A percentile compares a stretch with the other conserved stretches of the same genome.
Conservation (phyloP, 1,140 invertebrate species). For the Pogonognathellus flavescens region DNA sequence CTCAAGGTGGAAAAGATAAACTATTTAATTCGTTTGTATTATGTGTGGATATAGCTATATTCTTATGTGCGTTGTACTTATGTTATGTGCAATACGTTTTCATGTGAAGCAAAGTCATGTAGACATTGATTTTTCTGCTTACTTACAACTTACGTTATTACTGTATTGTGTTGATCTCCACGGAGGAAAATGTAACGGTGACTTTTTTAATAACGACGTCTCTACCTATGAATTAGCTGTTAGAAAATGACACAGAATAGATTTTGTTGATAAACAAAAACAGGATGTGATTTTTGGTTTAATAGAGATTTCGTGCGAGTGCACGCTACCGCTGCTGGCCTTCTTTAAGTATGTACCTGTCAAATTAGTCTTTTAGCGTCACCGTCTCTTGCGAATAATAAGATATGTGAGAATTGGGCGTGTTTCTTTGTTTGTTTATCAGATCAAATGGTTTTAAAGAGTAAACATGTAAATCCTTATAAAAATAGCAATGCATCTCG, state of each 20-base stretch:
- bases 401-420: background rate
- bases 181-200: too few species aligned
- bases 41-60: too few species aligned
- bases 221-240: background rate
- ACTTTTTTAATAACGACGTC: too few species aligned
- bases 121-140: background rate
- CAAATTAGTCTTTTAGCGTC: conserved; percentile 1
- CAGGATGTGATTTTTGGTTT: conserved; percentile 24
- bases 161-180: background rate
- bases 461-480: conserved; percentile 4
- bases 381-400: background rate
- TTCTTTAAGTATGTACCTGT: conserved; percentile 3
- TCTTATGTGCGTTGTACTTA: too few species aligned
- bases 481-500: background rate
- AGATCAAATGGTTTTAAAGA: background rate
- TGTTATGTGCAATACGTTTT: background rate
- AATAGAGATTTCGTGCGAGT: conserved; percentile 6
- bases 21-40: background rate
- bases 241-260: background rate
- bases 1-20: background rate
- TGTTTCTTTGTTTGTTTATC: background rate
- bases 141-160: too few species aligned
- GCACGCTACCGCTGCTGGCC: background rate
- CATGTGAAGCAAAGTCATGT: too few species aligned
- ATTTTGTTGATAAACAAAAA: conserved; percentile 7